phyloP scores from a whole-genome alignment of 1,140 invertebrate species.

The Eulimnadia texana region DNA sequence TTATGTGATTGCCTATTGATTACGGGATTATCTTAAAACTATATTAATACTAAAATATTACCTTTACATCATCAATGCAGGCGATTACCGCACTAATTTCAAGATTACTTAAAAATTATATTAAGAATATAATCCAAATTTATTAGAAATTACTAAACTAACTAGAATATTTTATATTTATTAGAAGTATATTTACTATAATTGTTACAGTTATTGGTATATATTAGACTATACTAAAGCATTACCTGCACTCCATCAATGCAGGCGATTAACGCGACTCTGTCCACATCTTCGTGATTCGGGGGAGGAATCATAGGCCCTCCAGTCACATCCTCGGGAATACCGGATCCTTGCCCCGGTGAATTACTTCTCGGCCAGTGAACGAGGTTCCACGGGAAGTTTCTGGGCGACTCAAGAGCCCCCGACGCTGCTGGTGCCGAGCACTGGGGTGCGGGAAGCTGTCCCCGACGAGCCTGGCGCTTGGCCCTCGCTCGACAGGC shows the following conservation, averaged over 20 bases:
- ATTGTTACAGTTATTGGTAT: too few relatives aligned
- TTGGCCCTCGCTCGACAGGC: background rate
- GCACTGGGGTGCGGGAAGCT: slow-evolving; percentile 21
- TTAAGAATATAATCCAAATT: too few relatives aligned
- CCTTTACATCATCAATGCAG: too few relatives aligned
- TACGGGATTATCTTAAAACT: too few relatives aligned
- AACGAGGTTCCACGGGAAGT: slow-evolving; percentile 5
- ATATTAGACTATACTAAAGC: background rate
- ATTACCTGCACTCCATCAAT: slow-evolving; percentile 31
- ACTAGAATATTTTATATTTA: too few relatives aligned
- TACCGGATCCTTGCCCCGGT: background rate
- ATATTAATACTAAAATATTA: too few relatives aligned
- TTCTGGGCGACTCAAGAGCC: slow-evolving; percentile 21
- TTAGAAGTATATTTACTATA: too few relatives aligned
- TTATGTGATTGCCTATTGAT: too few relatives aligned
- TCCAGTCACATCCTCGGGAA: slow-evolving; percentile 7
- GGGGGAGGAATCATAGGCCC: background rate
- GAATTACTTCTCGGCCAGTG: background rate
- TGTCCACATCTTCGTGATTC: slow-evolving; percentile 25
- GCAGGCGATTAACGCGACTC: slow-evolving; percentile 34
- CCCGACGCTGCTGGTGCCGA: slow-evolving; percentile 18
- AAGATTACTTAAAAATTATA: too few relatives aligned
- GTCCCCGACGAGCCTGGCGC: slow-evolving; percentile 13
- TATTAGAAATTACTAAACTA: too few relatives aligned
- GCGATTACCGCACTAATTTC: too few relatives aligned